These are phyloP conservation scores for Phylloscopus trochiloides DNA, from an alignment of 2,113 vertebrate species.

Conservation along the genomic window DNA sequence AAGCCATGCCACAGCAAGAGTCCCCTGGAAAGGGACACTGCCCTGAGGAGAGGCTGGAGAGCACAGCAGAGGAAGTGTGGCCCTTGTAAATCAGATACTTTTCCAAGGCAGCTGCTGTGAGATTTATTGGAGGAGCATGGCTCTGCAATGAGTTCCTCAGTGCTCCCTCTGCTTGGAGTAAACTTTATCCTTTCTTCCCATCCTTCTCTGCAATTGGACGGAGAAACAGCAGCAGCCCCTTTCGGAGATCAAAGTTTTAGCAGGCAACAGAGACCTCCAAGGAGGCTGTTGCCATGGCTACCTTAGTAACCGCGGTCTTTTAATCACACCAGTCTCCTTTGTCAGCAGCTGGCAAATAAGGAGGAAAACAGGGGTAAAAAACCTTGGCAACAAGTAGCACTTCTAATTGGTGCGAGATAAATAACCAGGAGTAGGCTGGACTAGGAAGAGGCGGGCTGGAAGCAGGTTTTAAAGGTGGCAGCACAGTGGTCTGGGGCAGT, in stretches of 20 bases:
- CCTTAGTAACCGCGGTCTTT: slow-evolving; percentile 68
- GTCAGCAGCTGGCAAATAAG: slow-evolving; percentile 63
- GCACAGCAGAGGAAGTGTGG: not conserved
- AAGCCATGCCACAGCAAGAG: not conserved
- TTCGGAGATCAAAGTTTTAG: slow-evolving; percentile 79
- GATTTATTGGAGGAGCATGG: slow-evolving; percentile 44
- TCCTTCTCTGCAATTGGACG: slow-evolving; percentile 40
- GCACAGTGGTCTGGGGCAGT: not conserved
- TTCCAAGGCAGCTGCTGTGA: slow-evolving; percentile 6
- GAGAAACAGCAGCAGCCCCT: slow-evolving; percentile 64
- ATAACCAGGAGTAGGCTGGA: not conserved
- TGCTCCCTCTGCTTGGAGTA: slow-evolving; percentile 40
- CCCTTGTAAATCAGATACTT: not conserved
- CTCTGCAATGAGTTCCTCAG: slow-evolving; percentile 34
- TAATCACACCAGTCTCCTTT: slow-evolving; percentile 73
- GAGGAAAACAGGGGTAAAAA: slow-evolving; percentile 22
- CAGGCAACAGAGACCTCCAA: slow-evolving; percentile 77
- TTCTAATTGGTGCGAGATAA: slow-evolving; percentile 40
- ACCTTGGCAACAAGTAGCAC: slow-evolving; percentile 70
- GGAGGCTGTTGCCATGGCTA: slow-evolving; percentile 81
- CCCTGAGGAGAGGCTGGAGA: not conserved
- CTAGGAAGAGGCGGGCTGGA: not conserved
- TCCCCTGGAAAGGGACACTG: not conserved
- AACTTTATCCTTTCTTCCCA: slow-evolving; percentile 61
- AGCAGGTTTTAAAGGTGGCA: not conserved